Base-by-base conservation (phyloP, 2,113 vertebrate species). In the Ovibos moschatus region DNA sequence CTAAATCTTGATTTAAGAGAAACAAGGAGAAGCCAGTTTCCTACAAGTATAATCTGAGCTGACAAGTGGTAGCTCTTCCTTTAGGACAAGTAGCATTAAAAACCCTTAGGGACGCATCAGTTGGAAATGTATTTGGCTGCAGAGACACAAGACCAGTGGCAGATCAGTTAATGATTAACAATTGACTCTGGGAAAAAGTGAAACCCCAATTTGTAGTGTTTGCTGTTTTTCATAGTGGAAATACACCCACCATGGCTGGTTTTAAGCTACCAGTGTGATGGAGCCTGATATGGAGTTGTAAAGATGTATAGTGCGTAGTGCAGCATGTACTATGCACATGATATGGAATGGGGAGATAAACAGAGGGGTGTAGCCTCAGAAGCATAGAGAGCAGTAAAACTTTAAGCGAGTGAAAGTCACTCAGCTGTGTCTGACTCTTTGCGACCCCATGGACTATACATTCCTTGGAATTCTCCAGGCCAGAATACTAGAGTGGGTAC, bases 291-390 rank as follows among this genome's bases (percentile, higher is more conserved):
- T 8, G 36, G 5, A 40, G 28, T 9, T 83, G 62, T 25, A 36
- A 62, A 27, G 23, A 58, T 19, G 9, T 1, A 14, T 3, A 4
- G 12, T 51, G 30, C 30, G 28, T 33, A 8, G 12, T 16, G 6
- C 0, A 17, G 11, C 1, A 2, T 30, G 1, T 30, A 11, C 21
- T 43, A 8, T 6, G 10, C 40, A 2, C 19, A 6, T 8, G 3
- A 33, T 5, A 14, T 7, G 1, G 74, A 1, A 4, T 8, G 60
- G 43, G 25, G 50, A 15, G 19, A 27, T 3, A 12, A 28, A 51
- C 7, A 76, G 8, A 30, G 33, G 2, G 25, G 7, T 7, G 5
- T 15, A 5, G 47, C 27, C 40, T 27, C 82, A 40, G 43, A 19
- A 88, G 3, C 47, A 55, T 0, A 51, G 89, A 43, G 7, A 55